Evolutionary conservation across 2,113 vertebrate genomes (phyloP).

Genomic region (Halcyon senegalensis): DNA sequence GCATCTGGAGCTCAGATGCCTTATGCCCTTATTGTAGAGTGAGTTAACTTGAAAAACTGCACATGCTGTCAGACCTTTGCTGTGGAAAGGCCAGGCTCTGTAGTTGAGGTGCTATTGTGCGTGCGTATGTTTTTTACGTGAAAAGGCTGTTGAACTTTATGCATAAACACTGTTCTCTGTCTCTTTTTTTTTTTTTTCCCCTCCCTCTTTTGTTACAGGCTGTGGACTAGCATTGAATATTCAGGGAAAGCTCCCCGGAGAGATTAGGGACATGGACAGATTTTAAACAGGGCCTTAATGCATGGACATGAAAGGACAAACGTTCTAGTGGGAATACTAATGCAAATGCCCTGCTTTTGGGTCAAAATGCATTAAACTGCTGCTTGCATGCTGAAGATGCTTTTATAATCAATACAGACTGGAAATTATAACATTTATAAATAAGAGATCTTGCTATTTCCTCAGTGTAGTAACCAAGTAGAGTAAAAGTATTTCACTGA

Average conservation of each 20-base stretch:
- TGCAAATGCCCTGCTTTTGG: not conserved
- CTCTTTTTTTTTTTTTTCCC: accelerated
- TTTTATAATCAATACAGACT: constrained; percentile 1
- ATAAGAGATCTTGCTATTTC: not conserved
- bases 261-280: constrained; percentile 54
- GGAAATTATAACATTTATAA: not conserved
- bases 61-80: not conserved
- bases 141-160: constrained; percentile 25
- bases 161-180: not conserved
- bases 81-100: constrained; percentile 19
- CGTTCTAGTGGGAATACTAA: constrained; percentile 47
- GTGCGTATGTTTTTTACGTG: not conserved
- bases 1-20: constrained; percentile 56
- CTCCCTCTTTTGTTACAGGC: not conserved
- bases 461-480: not conserved
- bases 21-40: not conserved
- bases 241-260: constrained; percentile 43
- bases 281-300: constrained; percentile 55
- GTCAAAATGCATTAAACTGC: constrained; percentile 38
- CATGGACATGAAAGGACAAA: constrained; percentile 34
- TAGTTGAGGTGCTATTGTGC: constrained; percentile 2
- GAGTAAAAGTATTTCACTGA: not conserved
- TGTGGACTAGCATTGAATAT: constrained; percentile 42
- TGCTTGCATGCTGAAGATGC: not conserved
- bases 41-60: constrained; percentile 22